Evolutionary conservation across 1,140 invertebrate species (phyloP).

Genomic region (Heliconius congener): DNA sequence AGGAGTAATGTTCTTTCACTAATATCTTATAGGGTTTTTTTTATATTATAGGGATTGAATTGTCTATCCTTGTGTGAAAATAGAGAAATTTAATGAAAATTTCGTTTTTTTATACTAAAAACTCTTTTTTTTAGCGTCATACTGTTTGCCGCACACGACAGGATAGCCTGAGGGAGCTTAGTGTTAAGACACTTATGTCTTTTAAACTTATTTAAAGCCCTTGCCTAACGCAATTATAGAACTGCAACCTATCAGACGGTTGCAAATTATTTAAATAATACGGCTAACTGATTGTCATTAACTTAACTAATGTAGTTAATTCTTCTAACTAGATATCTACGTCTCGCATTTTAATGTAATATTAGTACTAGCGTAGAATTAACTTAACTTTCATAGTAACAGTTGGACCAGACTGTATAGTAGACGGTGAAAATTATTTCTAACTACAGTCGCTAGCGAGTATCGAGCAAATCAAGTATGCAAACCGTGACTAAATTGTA

Average conservation of each 20-base stretch:
- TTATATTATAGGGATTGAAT: too few relatives aligned
- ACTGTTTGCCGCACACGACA: too few relatives aligned
- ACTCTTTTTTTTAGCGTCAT: too few relatives aligned
- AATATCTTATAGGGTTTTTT: too few relatives aligned
- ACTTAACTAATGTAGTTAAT: neutral
- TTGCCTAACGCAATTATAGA: neutral
- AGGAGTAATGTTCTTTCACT: too few relatives aligned
- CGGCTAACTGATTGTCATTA: neutral
- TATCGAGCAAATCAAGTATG: constrained; percentile 12
- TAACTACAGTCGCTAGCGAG: neutral
- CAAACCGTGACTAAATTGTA: constrained; percentile 21
- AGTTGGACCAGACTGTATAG: constrained; percentile 6
- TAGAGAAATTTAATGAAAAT: too few relatives aligned
- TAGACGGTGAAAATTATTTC: neutral
- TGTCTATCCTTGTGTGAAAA: too few relatives aligned
- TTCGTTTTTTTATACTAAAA: too few relatives aligned
- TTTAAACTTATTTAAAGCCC: too few relatives aligned
- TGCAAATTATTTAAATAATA: constrained; percentile 10
- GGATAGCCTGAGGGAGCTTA: too few relatives aligned
- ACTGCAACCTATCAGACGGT: neutral
- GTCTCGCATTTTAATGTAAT: constrained; percentile 18
- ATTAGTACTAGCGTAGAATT: neutral
- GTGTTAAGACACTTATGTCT: too few relatives aligned
- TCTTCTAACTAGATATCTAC: constrained; percentile 2
- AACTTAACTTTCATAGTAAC: neutral